These are phyloP conservation scores for Valencia hispanica DNA, from an alignment of 2,797 vertebrate species.

Conservation along the genomic window DNA sequence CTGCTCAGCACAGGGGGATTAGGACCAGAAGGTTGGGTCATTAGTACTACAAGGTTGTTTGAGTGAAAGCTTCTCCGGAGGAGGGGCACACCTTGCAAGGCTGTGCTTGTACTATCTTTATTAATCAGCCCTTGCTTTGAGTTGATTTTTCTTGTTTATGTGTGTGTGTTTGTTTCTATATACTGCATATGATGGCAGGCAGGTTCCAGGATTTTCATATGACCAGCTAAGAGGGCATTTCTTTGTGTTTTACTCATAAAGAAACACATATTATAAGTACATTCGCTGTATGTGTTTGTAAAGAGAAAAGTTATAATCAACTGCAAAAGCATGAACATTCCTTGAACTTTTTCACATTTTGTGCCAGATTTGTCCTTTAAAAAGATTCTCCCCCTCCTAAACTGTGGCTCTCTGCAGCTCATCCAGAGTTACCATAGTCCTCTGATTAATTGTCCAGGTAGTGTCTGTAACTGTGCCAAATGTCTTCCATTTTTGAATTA, in stretches of 20 bases:
- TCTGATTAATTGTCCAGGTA: background rate
- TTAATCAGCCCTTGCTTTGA: slow-evolving; percentile 21
- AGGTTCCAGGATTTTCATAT: background rate
- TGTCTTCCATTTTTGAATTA: too few relatives aligned
- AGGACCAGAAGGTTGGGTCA: slow-evolving; percentile 59
- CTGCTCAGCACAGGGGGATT: slow-evolving; percentile 52
- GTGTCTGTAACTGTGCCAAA: background rate
- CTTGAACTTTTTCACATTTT: background rate
- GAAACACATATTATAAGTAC: background rate
- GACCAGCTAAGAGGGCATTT: too few relatives aligned
- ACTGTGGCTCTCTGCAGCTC: background rate
- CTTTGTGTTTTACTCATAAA: background rate
- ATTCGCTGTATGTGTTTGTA: background rate
- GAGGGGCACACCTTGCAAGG: slow-evolving; percentile 50
- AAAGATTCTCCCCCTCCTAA: background rate
- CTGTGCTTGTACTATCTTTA: slow-evolving; percentile 44
- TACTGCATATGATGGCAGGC: background rate
- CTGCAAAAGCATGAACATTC: background rate
- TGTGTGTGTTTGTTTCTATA: slow-evolving; percentile 28
- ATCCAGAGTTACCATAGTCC: background rate
- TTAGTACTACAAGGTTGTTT: slow-evolving; percentile 52
- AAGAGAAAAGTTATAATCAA: background rate
- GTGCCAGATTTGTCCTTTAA: background rate
- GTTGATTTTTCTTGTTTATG: slow-evolving; percentile 29
- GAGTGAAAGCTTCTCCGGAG: slow-evolving; percentile 27